Base-by-base conservation (phyloP, 2,888 invertebrate species). In the Drosophila neoperkinsi region DNA sequence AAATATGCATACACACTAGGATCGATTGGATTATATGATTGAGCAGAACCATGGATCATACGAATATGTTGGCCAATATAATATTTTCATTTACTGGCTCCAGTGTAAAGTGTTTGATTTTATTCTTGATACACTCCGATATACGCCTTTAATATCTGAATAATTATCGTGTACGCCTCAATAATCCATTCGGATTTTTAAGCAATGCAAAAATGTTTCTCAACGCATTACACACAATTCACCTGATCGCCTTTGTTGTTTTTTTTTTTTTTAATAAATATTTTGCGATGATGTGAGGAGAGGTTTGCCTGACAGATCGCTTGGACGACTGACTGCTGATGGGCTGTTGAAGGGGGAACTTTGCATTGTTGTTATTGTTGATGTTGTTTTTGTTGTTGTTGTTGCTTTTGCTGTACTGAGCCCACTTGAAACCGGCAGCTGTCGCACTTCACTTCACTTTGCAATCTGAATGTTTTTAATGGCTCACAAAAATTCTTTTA, bases 391-490 rank as follows among this genome's bases (percentile, higher is more conserved):
- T 65, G 56, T 55, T 78, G 43, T 66, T 77, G 64, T 56, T 72
- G 46, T 57, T 65, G 43, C 52, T 75, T 33, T 53, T 67, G 71
- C 33, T 80, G 67, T 75, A 64, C 75, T 77, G 66, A 52, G 66
- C 61, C 64, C 79, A 84, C 89, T 84, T 70, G 84, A 84, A 87
- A 77, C 70, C 82, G 79, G 74, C 79, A 82, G 84, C 84, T 84
- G 89, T 86, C 87, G 76, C 88, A 87, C 84, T 87, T 89, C 79
- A 84, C 87, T 89, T 87, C 79, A 87, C 82, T 81, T 76, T 76
- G 79, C 87, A 81, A 76, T 84, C 66, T 74, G 66, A 86, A 80
- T 67, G 79, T 71, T 66, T 76, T 88, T 62, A 78, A 83, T 78
- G 71, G 65, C 74, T 68, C 71, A 69, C 69, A 77, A 73, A 84